Base-by-base conservation (phyloP, 92 coral and sea anemone genomes). In the Porites rus region DNA sequence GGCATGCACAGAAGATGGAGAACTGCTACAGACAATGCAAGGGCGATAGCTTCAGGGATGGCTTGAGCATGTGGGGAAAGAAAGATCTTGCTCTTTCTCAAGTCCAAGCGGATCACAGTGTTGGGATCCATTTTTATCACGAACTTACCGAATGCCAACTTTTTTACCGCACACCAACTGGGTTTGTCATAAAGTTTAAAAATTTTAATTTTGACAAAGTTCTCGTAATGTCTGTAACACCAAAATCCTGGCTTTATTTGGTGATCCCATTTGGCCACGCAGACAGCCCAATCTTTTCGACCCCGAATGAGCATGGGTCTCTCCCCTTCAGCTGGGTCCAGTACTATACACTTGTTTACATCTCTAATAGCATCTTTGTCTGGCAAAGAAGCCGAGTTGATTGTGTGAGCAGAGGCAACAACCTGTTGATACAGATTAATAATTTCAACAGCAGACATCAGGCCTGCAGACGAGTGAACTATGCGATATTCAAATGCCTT, bases 1-100 rank as follows among this genome's bases (percentile, higher is more conserved):
- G 93, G 93, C 38, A 85, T 89, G 77, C 93, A 90, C 56, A 90
- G 90, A 80, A 90, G 87, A 66, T 90, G 90, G 3, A 90, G 87
- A 17, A 90, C 70, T 14, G 93, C 74, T 1, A 86, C 90, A 9
- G 93, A 83, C 76, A 90, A 68, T 10, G 82, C 84, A 12, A 90
- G 69, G 56, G 93, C 90, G 25, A 86, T 25, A 59, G 87, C 87
- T 22, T 90, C 86, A 22, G 93, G 93, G 72, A 90, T 69, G 56
- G 75, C 90, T 43, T 90, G 90, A 54, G 69, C 80, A 1, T 74
- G 87, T 4, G 77, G 69, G 16, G 90, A 68, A 10, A 88, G 63
- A 24, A 81, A 67, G 20, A 78, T 78, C 71, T 14, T 78, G 70
- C 83, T 66, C 59, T 78, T 78, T 10, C 73, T 46, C 22, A 86